Conservation (phyloP, 2,113 vertebrate species). For the Tetrax tetrax region DNA sequence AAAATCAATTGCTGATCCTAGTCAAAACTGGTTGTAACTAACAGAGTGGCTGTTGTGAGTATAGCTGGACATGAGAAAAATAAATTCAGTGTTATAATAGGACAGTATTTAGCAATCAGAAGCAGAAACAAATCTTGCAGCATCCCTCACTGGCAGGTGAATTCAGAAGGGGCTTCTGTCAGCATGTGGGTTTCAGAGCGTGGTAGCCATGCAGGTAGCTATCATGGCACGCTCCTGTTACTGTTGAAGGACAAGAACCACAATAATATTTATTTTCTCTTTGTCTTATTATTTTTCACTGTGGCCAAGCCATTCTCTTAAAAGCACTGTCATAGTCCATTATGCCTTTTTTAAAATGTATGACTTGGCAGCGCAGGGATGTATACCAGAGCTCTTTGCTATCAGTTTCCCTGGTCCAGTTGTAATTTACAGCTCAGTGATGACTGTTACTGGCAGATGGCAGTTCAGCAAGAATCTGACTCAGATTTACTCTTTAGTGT, state of each 20-base stretch:
- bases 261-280: background rate
- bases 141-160: background rate
- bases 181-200: background rate
- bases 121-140: background rate
- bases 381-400: background rate
- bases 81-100: background rate
- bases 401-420: background rate
- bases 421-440: background rate
- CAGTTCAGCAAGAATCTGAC: background rate
- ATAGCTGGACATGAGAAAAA: background rate
- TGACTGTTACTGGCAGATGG: background rate
- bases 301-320: conserved; percentile 20
- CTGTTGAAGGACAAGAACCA: background rate
- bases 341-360: background rate
- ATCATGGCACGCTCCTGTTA: background rate
- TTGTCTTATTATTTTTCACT: background rate
- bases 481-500: background rate
- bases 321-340: conserved; percentile 10
- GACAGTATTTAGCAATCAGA: background rate
- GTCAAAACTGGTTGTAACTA: background rate
- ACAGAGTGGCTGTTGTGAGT: background rate
- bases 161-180: background rate
- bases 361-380: background rate
- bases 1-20: background rate
- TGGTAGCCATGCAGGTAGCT: background rate